phyloP scores from a whole-genome alignment of 2,797 vertebrate species.

The Rhyacichthys aspro region DNA sequence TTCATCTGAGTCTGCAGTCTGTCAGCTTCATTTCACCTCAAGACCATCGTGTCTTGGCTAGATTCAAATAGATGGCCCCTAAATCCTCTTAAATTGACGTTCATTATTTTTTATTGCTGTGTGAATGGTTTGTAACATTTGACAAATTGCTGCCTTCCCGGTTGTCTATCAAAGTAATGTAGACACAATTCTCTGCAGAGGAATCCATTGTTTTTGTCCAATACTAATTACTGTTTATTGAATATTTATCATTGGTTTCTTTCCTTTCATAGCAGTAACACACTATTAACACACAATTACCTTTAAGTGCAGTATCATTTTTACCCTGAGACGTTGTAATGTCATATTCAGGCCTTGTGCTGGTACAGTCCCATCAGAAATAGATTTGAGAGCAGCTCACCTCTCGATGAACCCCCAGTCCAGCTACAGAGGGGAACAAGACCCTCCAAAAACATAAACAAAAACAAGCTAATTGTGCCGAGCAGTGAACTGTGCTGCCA shows the following conservation, averaged over 20 bases:
- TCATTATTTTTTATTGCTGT: constrained; percentile 1
- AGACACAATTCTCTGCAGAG: too few relatives aligned
- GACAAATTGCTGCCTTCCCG: too few relatives aligned
- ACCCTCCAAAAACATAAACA: constrained; percentile 64
- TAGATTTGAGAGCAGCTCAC: constrained; percentile 63
- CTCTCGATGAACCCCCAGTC: constrained; percentile 77
- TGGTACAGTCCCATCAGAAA: constrained; percentile 3
- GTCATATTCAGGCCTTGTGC: too few relatives aligned
- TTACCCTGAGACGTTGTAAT: too few relatives aligned
- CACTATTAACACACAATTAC: too few relatives aligned
- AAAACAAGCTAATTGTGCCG: constrained; percentile 49
- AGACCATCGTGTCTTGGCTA: constrained; percentile 25
- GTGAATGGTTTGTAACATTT: neutral
- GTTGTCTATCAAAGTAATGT: neutral
- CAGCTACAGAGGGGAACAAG: constrained; percentile 55
- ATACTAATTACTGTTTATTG: too few relatives aligned
- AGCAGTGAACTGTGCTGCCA: constrained; percentile 74
- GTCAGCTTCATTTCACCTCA: constrained; percentile 32
- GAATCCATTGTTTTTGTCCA: too few relatives aligned
- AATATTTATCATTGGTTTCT: too few relatives aligned
- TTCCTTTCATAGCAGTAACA: too few relatives aligned
- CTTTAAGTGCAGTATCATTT: too few relatives aligned
- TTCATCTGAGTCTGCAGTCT: constrained; percentile 16
- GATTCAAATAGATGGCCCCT: constrained; percentile 15
- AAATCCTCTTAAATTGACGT: constrained; percentile 18